These are phyloP conservation scores for Megaustenia siamemsis DNA, from an alignment of 2,888 invertebrate genomes.

Conservation along the genomic window DNA sequence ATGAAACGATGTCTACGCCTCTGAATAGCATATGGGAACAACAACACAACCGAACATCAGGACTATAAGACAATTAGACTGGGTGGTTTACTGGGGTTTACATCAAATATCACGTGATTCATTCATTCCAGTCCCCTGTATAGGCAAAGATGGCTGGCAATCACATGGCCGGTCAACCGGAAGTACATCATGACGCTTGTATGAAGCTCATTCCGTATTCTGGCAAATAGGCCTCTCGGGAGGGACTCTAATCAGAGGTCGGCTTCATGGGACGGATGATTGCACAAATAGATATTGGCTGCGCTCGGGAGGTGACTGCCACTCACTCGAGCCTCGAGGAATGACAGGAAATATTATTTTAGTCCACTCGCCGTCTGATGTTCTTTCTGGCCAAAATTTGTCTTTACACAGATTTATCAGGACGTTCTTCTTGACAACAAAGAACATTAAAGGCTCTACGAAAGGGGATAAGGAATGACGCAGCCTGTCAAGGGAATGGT, in stretches of 20 bases:
- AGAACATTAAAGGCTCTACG: too few species aligned
- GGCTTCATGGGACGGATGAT: not conserved
- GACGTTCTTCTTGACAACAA: too few species aligned
- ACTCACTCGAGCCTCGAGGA: not conserved
- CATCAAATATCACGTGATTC: conserved; percentile 23
- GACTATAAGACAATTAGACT: not conserved
- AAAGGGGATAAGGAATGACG: too few species aligned
- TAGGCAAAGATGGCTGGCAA: conserved; percentile 28
- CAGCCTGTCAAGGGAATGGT: too few species aligned
- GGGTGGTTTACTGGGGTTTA: not conserved
- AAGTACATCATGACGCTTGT: conserved; percentile 10
- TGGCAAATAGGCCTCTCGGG: conserved; percentile 26
- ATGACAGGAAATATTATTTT: not conserved
- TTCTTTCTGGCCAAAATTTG: too few species aligned
- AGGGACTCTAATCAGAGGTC: conserved; percentile 8
- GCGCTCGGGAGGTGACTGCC: not conserved
- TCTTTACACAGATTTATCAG: too few species aligned
- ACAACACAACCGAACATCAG: not conserved
- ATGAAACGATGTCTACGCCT: too few species aligned
- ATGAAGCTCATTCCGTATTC: conserved; percentile 22
- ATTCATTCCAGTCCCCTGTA: not conserved
- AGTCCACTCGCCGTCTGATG: not conserved
- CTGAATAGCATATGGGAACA: too few species aligned
- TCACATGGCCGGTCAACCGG: conserved; percentile 37
- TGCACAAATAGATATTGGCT: conserved; percentile 27